These are phyloP conservation scores for Phalacrocorax aristotelis DNA, from an alignment of 2,113 vertebrate species.

Conservation along the genomic window DNA sequence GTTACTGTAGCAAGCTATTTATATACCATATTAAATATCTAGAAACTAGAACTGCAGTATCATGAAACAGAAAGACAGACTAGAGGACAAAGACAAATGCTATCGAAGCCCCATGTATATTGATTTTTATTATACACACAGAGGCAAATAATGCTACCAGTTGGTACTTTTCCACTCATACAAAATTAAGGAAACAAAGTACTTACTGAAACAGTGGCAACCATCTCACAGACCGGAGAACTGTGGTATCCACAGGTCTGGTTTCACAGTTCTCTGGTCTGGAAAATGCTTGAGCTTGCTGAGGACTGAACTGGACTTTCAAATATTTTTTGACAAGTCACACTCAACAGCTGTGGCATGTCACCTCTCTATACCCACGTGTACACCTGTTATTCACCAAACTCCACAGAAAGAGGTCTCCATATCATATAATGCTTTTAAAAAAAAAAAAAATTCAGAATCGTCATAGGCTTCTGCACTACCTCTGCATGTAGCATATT, in stretches of 20 bases:
- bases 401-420: neutral
- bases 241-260: neutral
- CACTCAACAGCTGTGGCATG: fast-evolving
- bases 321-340: neutral
- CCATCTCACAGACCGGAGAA: neutral
- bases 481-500: neutral
- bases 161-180: neutral
- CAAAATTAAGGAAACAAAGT: neutral
- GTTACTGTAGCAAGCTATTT: neutral
- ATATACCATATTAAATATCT: neutral
- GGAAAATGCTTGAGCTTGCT: neutral
- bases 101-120: neutral
- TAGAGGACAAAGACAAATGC: neutral
- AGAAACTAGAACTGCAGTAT: neutral
- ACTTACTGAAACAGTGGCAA: neutral
- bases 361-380: neutral
- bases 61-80: neutral
- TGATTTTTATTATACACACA: neutral
- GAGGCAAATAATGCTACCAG: neutral
- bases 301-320: neutral
- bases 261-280: neutral
- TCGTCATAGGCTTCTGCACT: neutral
- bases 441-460: neutral
- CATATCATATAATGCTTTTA: neutral
- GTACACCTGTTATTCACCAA: neutral